These are phyloP conservation scores for Geopemphigus sp. DNA, from an alignment of 1,140 invertebrate species.

Conservation along the genomic window DNA sequence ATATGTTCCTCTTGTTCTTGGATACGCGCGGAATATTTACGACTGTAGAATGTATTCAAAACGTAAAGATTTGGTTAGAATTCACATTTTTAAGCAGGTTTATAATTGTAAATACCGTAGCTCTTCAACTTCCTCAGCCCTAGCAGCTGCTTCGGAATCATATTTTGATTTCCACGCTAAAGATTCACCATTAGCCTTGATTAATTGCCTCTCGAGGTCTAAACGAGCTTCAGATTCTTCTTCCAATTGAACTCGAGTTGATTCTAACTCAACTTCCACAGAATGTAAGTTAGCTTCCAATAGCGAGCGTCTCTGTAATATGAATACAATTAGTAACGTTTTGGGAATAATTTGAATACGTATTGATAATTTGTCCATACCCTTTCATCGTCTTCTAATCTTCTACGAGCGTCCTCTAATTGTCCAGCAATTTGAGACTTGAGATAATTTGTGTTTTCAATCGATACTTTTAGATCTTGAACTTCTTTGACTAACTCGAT, in stretches of 20 bases:
- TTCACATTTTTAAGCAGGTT: neutral
- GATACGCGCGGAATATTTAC: conserved; percentile 86
- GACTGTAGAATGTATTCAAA: conserved; percentile 56
- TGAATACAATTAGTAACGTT: neutral
- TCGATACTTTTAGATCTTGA: conserved; percentile 90
- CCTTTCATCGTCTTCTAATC: conserved; percentile 92
- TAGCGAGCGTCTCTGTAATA: conserved; percentile 71
- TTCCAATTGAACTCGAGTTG: conserved; percentile 86
- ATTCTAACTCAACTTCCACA: conserved; percentile 89
- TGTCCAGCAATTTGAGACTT: conserved; percentile 83
- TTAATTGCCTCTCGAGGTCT: conserved; percentile 90
- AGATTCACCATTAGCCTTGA: conserved; percentile 85
- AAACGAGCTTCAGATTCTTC: conserved; percentile 93
- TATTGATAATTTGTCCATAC: conserved; percentile 54
- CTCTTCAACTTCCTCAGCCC: conserved; percentile 91
- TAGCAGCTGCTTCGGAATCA: conserved; percentile 83
- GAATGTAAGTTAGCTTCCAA: conserved; percentile 84
- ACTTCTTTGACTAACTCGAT: conserved; percentile 91
- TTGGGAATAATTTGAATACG: neutral
- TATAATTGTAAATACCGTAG: conserved; percentile 62
- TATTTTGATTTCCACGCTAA: conserved; percentile 88
- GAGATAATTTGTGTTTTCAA: conserved; percentile 87
- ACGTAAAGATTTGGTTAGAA: neutral
- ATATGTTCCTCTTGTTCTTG: conserved; percentile 96
- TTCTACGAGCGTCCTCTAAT: conserved; percentile 88